Conservation (phyloP, 2,888 invertebrate species). For the Muschampia plurimacula region DNA sequence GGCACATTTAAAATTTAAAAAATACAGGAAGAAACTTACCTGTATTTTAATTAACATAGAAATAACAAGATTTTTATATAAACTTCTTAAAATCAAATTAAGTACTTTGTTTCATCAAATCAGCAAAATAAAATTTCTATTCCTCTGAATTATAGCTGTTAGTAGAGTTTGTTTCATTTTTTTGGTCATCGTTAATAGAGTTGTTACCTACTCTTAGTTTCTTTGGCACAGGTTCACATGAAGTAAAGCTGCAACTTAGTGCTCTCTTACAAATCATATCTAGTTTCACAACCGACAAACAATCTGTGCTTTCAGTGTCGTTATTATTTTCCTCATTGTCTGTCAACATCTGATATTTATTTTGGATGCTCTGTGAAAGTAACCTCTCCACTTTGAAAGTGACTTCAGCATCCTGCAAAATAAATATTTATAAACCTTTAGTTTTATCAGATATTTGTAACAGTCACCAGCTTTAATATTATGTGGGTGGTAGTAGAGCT, state of each 20-base stretch:
- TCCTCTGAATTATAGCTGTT: slow-evolving; percentile 19
- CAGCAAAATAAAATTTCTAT: slow-evolving; percentile 2
- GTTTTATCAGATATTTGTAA: background rate
- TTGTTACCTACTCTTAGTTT: slow-evolving; percentile 56
- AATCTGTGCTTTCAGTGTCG: slow-evolving; percentile 43
- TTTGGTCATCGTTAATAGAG: slow-evolving; percentile 48
- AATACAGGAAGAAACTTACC: background rate
- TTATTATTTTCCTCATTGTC: slow-evolving; percentile 66
- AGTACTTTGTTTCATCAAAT: background rate
- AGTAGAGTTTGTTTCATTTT: slow-evolving; percentile 66
- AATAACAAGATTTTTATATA: slow-evolving; percentile 6
- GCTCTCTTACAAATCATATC: slow-evolving; percentile 64
- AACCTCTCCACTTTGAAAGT: slow-evolving; percentile 70
- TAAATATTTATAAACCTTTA: background rate
- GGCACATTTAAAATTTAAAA: background rate
- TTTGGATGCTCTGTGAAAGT: slow-evolving; percentile 55
- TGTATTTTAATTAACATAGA: background rate
- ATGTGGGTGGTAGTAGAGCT: no score
- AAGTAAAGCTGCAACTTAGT: slow-evolving; percentile 63
- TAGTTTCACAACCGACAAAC: slow-evolving; percentile 52
- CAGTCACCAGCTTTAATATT: background rate
- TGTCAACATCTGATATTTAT: slow-evolving; percentile 53
- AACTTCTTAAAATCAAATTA: slow-evolving; percentile 8
- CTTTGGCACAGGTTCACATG: slow-evolving; percentile 72
- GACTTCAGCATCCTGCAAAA: slow-evolving; percentile 65